These are phyloP conservation scores for Lota lota DNA, from an alignment of 2,113 vertebrate genomes.

Conservation along the genomic window DNA sequence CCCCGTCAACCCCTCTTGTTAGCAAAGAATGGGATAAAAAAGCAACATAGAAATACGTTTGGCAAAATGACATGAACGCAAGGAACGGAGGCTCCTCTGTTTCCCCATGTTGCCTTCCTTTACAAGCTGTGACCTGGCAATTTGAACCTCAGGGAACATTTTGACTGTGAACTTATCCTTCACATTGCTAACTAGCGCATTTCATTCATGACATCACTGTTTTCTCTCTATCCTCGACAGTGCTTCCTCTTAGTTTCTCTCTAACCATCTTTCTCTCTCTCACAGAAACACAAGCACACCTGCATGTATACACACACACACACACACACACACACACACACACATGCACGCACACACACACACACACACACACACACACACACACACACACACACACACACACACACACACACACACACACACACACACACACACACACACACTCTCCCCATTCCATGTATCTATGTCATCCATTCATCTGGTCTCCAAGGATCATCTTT, in stretches of 20 bases:
- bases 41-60: slow-evolving; percentile 24
- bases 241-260: background rate
- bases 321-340: too few species aligned
- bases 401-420: too few species aligned
- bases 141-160: slow-evolving; percentile 27
- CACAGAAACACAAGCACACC: background rate
- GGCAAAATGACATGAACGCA: slow-evolving; percentile 19
- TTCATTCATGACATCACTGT: too few species aligned
- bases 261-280: slow-evolving; percentile 10
- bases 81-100: slow-evolving; percentile 6
- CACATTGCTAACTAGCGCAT: slow-evolving; percentile 5
- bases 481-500: too few species aligned
- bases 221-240: background rate
- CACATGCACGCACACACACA: too few species aligned
- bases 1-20: slow-evolving; percentile 5
- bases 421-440: too few species aligned
- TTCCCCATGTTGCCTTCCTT: slow-evolving; percentile 9
- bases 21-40: slow-evolving; percentile 29
- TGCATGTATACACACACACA: too few species aligned
- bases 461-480: too few species aligned
- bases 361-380: too few species aligned
- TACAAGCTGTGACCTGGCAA: slow-evolving; percentile 22
- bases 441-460: too few species aligned
- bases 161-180: slow-evolving; percentile 20
- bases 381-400: too few species aligned